Percentiles rank a stretch among this genome's conserved stretches.
Conservation (phyloP, 2,888 invertebrate species). For the Enoplolaimus lenunculus region DNA sequence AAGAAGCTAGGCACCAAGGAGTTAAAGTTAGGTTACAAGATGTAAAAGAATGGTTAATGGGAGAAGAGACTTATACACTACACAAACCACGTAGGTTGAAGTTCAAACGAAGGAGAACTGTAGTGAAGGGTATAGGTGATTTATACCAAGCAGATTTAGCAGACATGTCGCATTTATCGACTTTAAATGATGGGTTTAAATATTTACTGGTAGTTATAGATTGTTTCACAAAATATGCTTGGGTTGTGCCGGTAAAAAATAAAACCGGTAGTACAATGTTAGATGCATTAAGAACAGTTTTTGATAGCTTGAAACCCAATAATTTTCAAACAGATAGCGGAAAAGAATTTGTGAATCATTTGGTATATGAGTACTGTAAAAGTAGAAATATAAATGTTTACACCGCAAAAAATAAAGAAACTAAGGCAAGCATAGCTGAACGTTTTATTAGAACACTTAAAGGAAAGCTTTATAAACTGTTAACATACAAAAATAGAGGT, state of each 20-base stretch:
- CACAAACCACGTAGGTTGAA: neutral
- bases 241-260: neutral
- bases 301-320: neutral
- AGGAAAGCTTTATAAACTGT: neutral
- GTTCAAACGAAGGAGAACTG: neutral
- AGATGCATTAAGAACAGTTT: neutral
- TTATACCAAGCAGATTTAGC: slow-evolving; percentile 5
- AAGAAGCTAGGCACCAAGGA: too few relatives aligned
- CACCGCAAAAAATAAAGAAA: neutral
- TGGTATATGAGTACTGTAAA: neutral
- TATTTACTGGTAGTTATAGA: slow-evolving; percentile 12
- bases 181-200: neutral
- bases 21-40: too few relatives aligned
- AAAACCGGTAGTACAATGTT: neutral
- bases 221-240: neutral
- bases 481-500: neutral
- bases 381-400: neutral
- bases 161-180: neutral
- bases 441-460: slow-evolving; percentile 6
- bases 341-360: neutral
- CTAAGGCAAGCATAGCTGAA: slow-evolving; percentile 13
- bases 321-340: neutral
- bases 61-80: neutral
- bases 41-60: neutral
- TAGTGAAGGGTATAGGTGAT: slow-evolving; percentile 1